Conservation (phyloP, 2,113 vertebrate genomes). For the Circaetus gallicus region DNA sequence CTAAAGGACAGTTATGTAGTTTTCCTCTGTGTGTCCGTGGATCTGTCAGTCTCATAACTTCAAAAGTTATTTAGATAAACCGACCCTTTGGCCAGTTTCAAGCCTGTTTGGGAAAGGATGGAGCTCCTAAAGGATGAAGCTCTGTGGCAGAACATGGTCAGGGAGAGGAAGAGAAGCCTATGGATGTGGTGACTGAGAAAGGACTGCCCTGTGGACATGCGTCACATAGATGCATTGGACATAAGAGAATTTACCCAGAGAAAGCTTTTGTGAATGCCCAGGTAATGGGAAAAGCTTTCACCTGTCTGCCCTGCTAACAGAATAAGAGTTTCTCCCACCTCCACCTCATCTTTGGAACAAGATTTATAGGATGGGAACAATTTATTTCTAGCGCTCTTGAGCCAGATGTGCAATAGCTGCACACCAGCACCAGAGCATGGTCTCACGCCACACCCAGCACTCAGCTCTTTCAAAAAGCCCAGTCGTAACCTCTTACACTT, state of each 20-base stretch:
- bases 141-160: not conserved
- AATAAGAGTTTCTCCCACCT: not conserved
- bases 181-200: not conserved
- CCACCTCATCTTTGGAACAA: not conserved
- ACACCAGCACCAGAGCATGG: rapidly evolving
- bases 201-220: not conserved
- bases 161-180: not conserved
- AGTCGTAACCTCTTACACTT: not conserved
- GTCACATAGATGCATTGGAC: rapidly evolving
- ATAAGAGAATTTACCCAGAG: not conserved
- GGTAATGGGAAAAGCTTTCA: not conserved
- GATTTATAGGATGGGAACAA: not conserved
- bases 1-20: not conserved
- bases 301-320: not conserved
- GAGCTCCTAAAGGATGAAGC: not conserved
- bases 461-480: not conserved
- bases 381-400: not conserved
- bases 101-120: not conserved
- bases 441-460: rapidly evolving
- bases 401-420: not conserved
- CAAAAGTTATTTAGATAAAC: not conserved
- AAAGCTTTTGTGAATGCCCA: not conserved
- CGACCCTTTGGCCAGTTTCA: not conserved
- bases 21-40: not conserved
- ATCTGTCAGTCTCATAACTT: not conserved